Percentiles rank a stretch among this genome's conserved stretches.
Evolutionary conservation across 2,888 invertebrate genomes (phyloP).

Genomic region (Lycophotia porphyrea): DNA sequence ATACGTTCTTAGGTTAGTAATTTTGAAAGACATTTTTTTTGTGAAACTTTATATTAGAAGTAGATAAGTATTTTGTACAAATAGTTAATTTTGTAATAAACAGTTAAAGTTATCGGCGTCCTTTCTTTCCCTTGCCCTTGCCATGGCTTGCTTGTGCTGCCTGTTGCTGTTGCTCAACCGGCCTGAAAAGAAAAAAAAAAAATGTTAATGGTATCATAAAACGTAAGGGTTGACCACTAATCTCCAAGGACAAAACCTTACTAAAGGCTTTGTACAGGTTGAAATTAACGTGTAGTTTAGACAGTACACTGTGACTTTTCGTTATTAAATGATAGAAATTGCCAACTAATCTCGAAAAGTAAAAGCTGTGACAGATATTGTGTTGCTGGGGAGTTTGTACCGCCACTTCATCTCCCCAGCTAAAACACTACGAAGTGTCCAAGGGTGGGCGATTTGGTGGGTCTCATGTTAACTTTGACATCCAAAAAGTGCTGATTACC

Average conservation of each 20-base stretch:
- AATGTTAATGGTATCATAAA: neutral
- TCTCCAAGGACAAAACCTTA: neutral
- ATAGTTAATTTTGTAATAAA: constrained; percentile 60
- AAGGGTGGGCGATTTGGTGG: neutral
- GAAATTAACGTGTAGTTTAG: neutral
- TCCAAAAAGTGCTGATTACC: neutral
- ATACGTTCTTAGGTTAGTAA: constrained; percentile 71
- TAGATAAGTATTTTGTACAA: constrained; percentile 62
- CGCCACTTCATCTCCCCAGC: neutral
- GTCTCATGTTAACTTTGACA: neutral
- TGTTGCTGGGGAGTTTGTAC: neutral
- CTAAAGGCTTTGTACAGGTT: neutral
- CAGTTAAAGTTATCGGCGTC: constrained; percentile 80
- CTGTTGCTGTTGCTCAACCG: constrained; percentile 86
- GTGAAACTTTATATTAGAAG: constrained; percentile 55
- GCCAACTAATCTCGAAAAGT: neutral
- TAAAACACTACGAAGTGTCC: neutral
- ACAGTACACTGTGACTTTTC: neutral
- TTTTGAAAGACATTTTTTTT: constrained; percentile 32
- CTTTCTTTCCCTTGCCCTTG: constrained; percentile 88
- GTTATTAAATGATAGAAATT: neutral
- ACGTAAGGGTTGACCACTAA: neutral
- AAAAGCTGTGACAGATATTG: no score
- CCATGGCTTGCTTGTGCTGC: constrained; percentile 76
- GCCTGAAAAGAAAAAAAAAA: constrained; percentile 74